Base-by-base conservation (phyloP, 2,113 vertebrate species). In the Callithrix jacchus region DNA sequence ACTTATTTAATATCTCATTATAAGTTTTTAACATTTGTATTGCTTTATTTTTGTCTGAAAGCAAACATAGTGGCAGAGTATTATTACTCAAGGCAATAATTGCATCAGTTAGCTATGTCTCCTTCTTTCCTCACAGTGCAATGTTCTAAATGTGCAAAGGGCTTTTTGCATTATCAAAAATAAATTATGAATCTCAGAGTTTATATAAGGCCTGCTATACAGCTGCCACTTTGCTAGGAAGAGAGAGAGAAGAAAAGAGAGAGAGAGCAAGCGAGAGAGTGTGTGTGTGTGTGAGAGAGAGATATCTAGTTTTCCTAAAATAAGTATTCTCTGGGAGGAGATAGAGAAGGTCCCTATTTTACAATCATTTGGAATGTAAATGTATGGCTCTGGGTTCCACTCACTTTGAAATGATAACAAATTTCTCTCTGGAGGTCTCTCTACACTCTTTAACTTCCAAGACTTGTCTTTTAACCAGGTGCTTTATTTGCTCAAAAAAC, bases 31-130 rank as follows among this genome's bases (percentile, higher is more conserved):
- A 68, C 87, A 58, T 45, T 68, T 87, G 12, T 68, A 70, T 42
- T 87, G n/a, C 18, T 80, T 93, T 80, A 71, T 84, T 85, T 81
- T 81, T 94, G 30, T 54, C 61, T 83, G 25, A 91, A 92, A 88
- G n/a, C 20, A 89, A 88, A 66, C 37, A 47, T 87, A 85, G 76
- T 90, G 70, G n/a, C 64, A 52, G 25, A 71, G 6, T 74, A 49
- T 30, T 56, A 13, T 71, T 92, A 89, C 3, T n/a, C 32, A 68
- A 30, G 25, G 27, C 16, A 81, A 16, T 21, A 61, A 25, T n/a
- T 87, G 11, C 1, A 87, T 74, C 14, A 0, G 42, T 42, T 77
- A 86, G 20, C 45, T 8, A 16, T 68, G 58, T 21, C n/a, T 5
- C n/a, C 11, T n/a, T 71, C 66, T 32, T 10, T 18, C 58, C 23